These are phyloP conservation scores for Cebidichthys violaceus DNA, from an alignment of 2,113 vertebrate genomes.

Conservation along the genomic window DNA sequence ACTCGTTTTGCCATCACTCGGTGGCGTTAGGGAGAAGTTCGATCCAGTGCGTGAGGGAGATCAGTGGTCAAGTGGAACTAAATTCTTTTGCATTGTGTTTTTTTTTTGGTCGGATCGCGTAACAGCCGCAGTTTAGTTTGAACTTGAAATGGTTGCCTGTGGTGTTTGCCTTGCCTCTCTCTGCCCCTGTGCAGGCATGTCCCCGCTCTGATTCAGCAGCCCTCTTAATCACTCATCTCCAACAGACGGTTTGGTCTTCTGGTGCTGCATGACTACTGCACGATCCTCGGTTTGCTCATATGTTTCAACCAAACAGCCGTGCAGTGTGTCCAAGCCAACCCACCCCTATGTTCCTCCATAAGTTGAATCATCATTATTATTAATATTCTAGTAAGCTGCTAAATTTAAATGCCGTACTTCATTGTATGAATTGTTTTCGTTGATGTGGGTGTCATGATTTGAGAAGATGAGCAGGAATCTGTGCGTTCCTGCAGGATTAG, in stretches of 20 bases:
- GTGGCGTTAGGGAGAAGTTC: constrained; percentile 25
- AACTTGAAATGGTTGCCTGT: constrained; percentile 66
- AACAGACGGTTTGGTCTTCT: constrained; percentile 1
- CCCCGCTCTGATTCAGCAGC: constrained; percentile 51
- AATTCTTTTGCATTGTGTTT: neutral
- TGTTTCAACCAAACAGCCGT: neutral
- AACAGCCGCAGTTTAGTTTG: constrained; percentile 38
- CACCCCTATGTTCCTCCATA: neutral
- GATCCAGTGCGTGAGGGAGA: constrained; percentile 2
- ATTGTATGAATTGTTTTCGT: constrained; percentile 13
- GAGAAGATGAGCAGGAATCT: constrained; percentile 42
- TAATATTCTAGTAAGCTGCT: neutral
- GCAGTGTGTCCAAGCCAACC: constrained; percentile 2
- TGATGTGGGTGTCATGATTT: constrained; percentile 33
- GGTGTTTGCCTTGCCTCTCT: constrained; percentile 54
- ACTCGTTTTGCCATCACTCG: constrained; percentile 4
- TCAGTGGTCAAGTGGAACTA: constrained; percentile 13
- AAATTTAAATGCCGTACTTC: neutral
- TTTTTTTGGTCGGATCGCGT: constrained; percentile 25
- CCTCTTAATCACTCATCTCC: constrained; percentile 24
- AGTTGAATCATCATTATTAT: neutral
- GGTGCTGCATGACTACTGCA: neutral
- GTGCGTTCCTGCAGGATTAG: constrained; percentile 51
- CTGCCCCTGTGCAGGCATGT: constrained; percentile 56
- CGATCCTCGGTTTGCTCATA: neutral